Evolutionary conservation across 2,113 vertebrate genomes (phyloP).

Genomic region (Takifugu flavidus): DNA sequence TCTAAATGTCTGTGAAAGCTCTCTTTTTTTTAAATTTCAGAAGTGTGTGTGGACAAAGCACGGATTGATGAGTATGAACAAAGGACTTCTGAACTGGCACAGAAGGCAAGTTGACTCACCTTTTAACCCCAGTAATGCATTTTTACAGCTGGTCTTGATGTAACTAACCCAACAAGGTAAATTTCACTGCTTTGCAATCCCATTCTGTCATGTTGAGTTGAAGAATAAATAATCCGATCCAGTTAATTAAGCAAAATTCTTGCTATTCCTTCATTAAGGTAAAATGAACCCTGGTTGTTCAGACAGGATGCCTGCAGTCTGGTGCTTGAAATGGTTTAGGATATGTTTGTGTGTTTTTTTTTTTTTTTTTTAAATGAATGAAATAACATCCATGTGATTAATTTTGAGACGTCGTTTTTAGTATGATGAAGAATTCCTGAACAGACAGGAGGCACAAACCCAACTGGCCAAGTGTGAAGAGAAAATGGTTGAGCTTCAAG

Average conservation of each 20-base stretch:
- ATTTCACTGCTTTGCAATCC: no score
- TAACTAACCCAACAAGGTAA: no score
- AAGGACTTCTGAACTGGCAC: slow-evolving; percentile 80
- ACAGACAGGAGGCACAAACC: slow-evolving; percentile 87
- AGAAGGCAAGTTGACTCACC: slow-evolving; percentile 79
- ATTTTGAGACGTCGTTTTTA: slow-evolving; percentile 52
- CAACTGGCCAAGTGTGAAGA: slow-evolving; percentile 86
- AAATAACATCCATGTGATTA: neutral
- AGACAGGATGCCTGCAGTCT: neutral
- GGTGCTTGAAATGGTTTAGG: neutral
- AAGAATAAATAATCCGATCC: neutral
- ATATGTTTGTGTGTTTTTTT: neutral
- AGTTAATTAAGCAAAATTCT: no score
- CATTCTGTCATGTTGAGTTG: neutral
- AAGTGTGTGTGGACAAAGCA: slow-evolving; percentile 87
- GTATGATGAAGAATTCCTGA: slow-evolving; percentile 92
- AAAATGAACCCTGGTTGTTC: slow-evolving; percentile 12
- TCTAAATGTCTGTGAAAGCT: neutral
- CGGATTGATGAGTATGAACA: slow-evolving; percentile 87
- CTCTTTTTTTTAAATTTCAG: slow-evolving; percentile 74
- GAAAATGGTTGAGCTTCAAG: slow-evolving; percentile 84
- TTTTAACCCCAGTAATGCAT: neutral
- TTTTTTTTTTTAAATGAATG: slow-evolving; percentile 1
- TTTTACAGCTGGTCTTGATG: neutral
- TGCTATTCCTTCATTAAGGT: neutral